Evolutionary conservation across 1,140 invertebrate genomes (phyloP), one percentile per base, ranked within the genome.

Genomic region (Lasioglossum albipes): DNA sequence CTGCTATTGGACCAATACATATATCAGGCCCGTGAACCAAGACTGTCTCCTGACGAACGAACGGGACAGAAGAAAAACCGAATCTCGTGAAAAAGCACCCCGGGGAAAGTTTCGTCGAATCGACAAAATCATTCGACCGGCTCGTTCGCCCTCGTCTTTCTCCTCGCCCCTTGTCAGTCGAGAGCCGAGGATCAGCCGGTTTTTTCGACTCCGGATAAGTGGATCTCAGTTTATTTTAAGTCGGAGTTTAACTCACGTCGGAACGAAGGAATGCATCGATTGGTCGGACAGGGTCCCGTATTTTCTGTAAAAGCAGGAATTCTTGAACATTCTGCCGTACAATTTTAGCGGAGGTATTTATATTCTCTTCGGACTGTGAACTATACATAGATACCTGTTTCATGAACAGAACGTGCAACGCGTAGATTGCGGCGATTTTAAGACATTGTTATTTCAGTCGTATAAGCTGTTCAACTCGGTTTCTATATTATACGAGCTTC

Each of bases 1-100:
- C 81, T 79, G 79, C 83, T 91, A 89, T 90, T 87, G 83, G 66
- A 68, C 75, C 85, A 84, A 88, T 90, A 85, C 87, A 91, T 90
- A 85, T 87, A 91, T 90, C 89, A 81, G 75, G 70, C 16, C 49
- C 41, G 75, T 49, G 79, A 77, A 66, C 67, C 75, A 27, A 13
- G 66, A 41, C 52, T 71, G 75, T 78, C 67, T 59, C 20, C 67
- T 71, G 79, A 81, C 75, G 75, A 71, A 57, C 73, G 66, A 62
- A 64, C 54, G 31, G 57, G 2, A 12, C 52, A 54, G 66, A 64
- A 81, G 57, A 52, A 75, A 76, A 45, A 10, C 45, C 45, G 68
- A 54, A 61, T 82, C 67, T 59, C 75, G 41, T 61, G 81, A 64
- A 79, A 73, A 82, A 82, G 54, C 69, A 67, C 64, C 81, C 52